Evolutionary conservation across 2,797 vertebrate species (phyloP).

Genomic region (Margarornis squamiger): DNA sequence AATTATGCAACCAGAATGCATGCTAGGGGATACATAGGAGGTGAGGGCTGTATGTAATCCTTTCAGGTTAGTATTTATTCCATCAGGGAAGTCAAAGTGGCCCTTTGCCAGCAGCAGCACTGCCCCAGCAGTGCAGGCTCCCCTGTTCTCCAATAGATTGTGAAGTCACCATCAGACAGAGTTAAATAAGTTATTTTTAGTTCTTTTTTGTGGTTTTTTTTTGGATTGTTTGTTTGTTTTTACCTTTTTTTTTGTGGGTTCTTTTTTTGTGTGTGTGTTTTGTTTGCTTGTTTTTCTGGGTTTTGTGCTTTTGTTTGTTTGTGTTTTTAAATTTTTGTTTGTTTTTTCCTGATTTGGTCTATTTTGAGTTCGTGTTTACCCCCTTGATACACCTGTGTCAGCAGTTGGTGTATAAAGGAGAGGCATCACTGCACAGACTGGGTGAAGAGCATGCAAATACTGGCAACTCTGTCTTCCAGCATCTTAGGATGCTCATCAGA

Average conservation of each 20-base stretch:
- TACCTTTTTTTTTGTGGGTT: too few species aligned
- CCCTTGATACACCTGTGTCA: not conserved
- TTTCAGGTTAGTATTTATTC: not conserved
- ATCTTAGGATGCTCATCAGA: not conserved
- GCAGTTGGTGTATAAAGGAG: not conserved
- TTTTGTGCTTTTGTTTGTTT: not conserved
- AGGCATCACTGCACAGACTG: fast-evolving
- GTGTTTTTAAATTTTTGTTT: too few species aligned
- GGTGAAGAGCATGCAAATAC: fast-evolving
- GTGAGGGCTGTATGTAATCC: not conserved
- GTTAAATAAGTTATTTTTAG: not conserved
- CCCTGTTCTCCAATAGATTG: fast-evolving
- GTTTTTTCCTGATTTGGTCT: not conserved
- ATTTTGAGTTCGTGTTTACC: not conserved
- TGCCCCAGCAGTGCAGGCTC: fast-evolving
- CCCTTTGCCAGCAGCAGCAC: fast-evolving
- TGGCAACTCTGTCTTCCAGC: fast-evolving
- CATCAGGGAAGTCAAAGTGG: not conserved
- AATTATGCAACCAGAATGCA: not conserved
- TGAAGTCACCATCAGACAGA: not conserved
- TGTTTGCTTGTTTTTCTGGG: not conserved
- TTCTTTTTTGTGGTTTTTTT: not conserved
- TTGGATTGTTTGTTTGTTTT: too few species aligned
- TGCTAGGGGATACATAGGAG: not conserved
- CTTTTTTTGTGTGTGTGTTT: not conserved